Evolutionary conservation across 2,888 invertebrate species (phyloP).

Genomic region (Rhamphomyia laevipes): DNA sequence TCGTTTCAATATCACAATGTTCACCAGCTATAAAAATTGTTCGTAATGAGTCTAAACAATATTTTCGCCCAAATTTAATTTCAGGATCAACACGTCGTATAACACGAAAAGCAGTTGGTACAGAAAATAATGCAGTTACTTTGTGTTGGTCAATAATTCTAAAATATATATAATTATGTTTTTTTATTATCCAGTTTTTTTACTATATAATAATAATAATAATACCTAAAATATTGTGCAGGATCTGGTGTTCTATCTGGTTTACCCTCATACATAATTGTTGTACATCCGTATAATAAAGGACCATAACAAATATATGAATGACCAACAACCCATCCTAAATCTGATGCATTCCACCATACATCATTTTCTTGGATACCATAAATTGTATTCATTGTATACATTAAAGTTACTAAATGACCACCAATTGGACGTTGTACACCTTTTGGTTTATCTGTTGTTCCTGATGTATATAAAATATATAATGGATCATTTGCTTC

Average conservation of each 20-base stretch:
- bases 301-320: constrained; percentile 92
- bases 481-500: constrained; percentile 85
- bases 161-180: constrained; percentile 10
- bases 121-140: constrained; percentile 75
- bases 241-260: constrained; percentile 91
- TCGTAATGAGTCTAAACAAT: constrained; percentile 56
- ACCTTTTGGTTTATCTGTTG: constrained; percentile 64
- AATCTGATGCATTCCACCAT: constrained; percentile 70
- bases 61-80: constrained; percentile 53
- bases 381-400: constrained; percentile 74
- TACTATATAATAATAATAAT: constrained; percentile 7
- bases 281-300: constrained; percentile 63
- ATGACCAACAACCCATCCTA: constrained; percentile 88
- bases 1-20: constrained; percentile 85
- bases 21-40: constrained; percentile 81
- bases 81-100: constrained; percentile 72
- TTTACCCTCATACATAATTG: constrained; percentile 82
- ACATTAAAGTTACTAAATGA: constrained; percentile 73
- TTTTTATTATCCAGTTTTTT: neutral
- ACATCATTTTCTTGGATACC: constrained; percentile 69
- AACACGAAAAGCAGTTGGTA: constrained; percentile 78
- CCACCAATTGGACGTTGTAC: constrained; percentile 80
- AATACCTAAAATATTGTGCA: constrained; percentile 82
- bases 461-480: constrained; percentile 84
- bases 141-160: constrained; percentile 80